phyloP scores from a whole-genome alignment of 2,888 invertebrate species.

The Pheosia gnoma region DNA sequence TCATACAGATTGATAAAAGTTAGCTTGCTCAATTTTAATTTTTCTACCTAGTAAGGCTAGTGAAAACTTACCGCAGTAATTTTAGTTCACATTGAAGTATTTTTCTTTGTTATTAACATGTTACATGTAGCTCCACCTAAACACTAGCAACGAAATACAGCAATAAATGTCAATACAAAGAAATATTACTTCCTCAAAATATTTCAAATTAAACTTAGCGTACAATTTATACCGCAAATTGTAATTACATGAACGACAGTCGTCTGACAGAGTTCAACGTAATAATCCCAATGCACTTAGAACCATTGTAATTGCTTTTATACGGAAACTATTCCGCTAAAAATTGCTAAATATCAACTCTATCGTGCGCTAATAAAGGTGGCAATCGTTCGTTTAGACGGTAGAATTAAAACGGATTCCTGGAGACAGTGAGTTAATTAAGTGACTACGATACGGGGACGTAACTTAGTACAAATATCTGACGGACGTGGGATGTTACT shows the following conservation, averaged over 20 bases:
- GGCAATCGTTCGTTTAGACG: neutral
- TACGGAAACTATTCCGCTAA: conserved; percentile 5
- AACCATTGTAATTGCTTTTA: conserved; percentile 37
- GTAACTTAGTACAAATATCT: conserved; percentile 41
- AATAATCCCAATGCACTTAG: conserved; percentile 19
- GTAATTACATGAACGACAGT: conserved; percentile 8
- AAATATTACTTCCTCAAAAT: neutral
- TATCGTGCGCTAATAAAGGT: conserved; percentile 6
- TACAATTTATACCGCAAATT: conserved; percentile 5
- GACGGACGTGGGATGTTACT: conserved; percentile 16
- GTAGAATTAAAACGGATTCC: conserved; percentile 14
- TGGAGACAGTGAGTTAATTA: conserved; percentile 46
- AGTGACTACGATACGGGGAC: conserved; percentile 38
- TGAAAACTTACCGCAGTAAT: no score
- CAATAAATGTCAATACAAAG: no score
- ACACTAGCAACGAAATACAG: no score
- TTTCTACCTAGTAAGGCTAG: no score
- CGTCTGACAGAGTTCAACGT: conserved; percentile 12
- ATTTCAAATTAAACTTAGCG: neutral
- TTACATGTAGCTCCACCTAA: no score
- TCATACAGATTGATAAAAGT: no score
- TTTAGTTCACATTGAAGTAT: no score
- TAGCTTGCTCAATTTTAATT: no score
- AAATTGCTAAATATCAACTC: conserved; percentile 8
- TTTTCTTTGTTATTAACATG: no score